Base-by-base conservation (phyloP, 2,888 invertebrate species). In the Drosophila mimetica region DNA sequence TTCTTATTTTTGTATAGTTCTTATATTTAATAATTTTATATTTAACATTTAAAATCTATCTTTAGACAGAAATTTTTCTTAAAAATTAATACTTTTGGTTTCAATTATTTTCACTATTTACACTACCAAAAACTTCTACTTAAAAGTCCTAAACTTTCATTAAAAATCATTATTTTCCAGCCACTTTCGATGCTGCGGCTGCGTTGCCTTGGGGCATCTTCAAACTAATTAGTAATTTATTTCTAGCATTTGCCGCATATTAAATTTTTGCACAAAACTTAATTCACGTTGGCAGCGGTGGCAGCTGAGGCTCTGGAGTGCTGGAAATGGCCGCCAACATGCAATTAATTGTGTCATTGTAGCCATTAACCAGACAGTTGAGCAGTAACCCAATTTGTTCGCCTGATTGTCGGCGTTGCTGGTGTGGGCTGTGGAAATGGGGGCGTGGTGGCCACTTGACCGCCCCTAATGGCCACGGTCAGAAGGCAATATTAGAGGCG, bases 331-430 rank as follows among this genome's bases (percentile, higher is more conserved):
- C 46, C 48, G 37, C 74, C 74, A 72, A 76, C 82, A 77, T 82
- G 82, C 88, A 85, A 82, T 82, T 82, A 82, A 82, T 82, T 87
- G 86, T 82, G 82, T 87, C 82, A 82, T 82, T 82, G 83, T 87
- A 82, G 80, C 86, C 88, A 85, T 82, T 82, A 82, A 82, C 86
- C 82, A 85, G 82, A 87, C 82, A 82, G 88, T 82, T 85, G 88
- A 82, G 88, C 88, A 87, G 83, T 82, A 82, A 82, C 82, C 88
- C 88, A 82, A 85, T 82, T 82, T 82, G 88, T 71, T 79, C 77
- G 86, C 86, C 66, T 87, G 83, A 87, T 85, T 85, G 82, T 76
- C 61, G 71, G 47, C 22, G 5, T 25, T 5, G 44, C 8, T 13
- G 7, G 30, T 13, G 14, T 32, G 7, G 16, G 37, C 18, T 18